Base-by-base conservation (phyloP, 2,888 invertebrate species). In the Itoplectis maculator region DNA sequence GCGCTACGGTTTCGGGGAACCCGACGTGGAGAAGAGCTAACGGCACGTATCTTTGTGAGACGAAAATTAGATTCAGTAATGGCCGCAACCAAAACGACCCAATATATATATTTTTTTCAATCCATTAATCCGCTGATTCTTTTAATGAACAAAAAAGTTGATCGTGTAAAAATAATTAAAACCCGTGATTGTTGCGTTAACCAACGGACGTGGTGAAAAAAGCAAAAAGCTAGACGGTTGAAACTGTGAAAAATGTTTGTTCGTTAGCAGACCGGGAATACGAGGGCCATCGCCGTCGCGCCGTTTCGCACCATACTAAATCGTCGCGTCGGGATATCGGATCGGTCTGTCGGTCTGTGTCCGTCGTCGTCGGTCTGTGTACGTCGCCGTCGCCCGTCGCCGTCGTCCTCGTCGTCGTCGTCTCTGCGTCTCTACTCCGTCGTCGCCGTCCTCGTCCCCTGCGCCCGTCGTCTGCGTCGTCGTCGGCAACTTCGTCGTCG, bases 261-360 rank as follows among this genome's bases (percentile, higher is more conserved):
- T 86, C 92, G 87, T 87, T 94, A 94, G 87, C 94, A 96, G 96
- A 94, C 96, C 96, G 86, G 95, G 95, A 84, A 95, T 96, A 94
- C 95, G 97, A 88, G 97, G 97, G 90, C 96, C 96, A 59, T 97
- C 97, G 81, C 97, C 97, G 82, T 96, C 97, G 87, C 95, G 97
- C 93, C 95, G 97, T 93, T 97, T 97, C 94, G 97, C 97, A 93
- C 97, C 97, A 87, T 97, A 97, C 94, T 97, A 94, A 94, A 91
- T 90, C 92, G 92, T 90, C 92, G 92, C 89, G 92, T 90, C 91
- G 88, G 75, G 83, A 83, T 83, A 80, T 83, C 83, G 83, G 83
- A 83, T 83, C 83, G 83, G 80, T 72, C 81, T 81, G 54, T 83
- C 79, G 72, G 81, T 83, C 70, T 82, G 85, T 77, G 85, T 84